Percentiles rank a stretch among this genome's conserved stretches.
phyloP scores from a whole-genome alignment of 2,113 vertebrate species.

The Fregetta grallaria region DNA sequence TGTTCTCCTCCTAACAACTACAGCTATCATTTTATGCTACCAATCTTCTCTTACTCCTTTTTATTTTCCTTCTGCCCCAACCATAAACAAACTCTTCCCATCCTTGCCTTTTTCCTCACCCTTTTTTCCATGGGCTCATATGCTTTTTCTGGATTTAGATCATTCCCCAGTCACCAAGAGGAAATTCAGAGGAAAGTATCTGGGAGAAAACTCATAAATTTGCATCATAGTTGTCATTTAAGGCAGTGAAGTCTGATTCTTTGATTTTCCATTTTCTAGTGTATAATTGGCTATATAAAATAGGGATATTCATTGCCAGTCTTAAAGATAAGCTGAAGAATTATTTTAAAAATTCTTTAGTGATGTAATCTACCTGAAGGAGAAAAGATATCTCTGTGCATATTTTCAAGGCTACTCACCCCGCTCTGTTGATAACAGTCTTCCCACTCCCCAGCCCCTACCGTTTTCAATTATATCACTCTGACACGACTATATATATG shows the following conservation, averaged over 20 bases:
- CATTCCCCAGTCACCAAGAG: neutral
- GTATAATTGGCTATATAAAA: neutral
- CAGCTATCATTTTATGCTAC: neutral
- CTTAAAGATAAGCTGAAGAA: neutral
- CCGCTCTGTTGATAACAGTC: neutral
- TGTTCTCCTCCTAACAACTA: neutral
- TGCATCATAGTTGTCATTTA: neutral
- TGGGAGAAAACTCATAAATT: neutral
- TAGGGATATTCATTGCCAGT: neutral
- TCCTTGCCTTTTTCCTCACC: neutral
- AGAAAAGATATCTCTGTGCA: neutral
- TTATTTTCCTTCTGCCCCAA: neutral
- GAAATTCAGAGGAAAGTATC: neutral
- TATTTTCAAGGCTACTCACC: neutral
- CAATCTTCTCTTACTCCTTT: neutral
- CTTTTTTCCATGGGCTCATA: neutral
- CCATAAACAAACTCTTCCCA: neutral
- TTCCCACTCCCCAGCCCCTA: neutral
- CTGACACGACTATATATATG: too few species aligned
- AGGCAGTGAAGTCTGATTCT: neutral
- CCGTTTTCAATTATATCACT: neutral
- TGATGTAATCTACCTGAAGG: neutral
- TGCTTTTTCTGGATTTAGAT: neutral
- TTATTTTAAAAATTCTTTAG: neutral
- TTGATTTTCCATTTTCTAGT: neutral